Conservation (phyloP, 2,888 invertebrate species). For the Caenorhabditis afra region DNA sequence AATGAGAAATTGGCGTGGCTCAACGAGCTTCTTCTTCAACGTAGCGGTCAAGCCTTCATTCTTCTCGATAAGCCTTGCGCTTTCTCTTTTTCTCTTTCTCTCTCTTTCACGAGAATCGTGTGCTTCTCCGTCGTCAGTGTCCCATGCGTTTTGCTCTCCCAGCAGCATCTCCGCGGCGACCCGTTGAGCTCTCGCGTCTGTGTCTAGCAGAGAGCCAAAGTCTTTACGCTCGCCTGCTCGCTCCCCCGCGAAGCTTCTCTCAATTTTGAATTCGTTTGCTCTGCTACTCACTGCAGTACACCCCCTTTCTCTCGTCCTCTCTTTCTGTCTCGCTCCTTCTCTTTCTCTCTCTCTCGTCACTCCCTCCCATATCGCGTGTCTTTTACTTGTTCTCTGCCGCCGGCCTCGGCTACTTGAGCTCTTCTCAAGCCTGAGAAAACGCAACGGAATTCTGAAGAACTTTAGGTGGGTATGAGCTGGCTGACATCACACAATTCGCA, state of each 20-base stretch:
- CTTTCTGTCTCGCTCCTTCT: conserved; percentile 31
- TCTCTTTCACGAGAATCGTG: conserved; percentile 41
- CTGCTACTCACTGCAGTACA: conserved; percentile 51
- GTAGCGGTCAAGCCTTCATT: not conserved
- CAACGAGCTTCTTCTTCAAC: not conserved
- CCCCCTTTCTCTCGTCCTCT: conserved; percentile 31
- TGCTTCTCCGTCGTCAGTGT: conserved; percentile 17
- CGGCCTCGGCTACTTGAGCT: conserved; percentile 41
- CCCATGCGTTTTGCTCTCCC: conserved; percentile 45
- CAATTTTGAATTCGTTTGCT: conserved; percentile 58
- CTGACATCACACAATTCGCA: conserved; percentile 11
- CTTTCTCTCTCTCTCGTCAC: conserved; percentile 41
- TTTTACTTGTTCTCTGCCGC: conserved; percentile 49
- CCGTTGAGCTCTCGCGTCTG: conserved; percentile 38
- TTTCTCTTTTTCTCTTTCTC: no score
- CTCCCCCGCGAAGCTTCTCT: conserved; percentile 42
- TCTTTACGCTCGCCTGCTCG: not conserved
- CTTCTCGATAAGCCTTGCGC: conserved; percentile 13
- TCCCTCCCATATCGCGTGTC: conserved; percentile 7
- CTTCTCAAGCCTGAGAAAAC: conserved; percentile 32
- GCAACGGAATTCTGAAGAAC: conserved; percentile 23
- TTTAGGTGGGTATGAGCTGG: conserved; percentile 35
- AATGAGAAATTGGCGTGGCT: not conserved
- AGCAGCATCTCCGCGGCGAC: conserved; percentile 33
- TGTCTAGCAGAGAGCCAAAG: not conserved